Evolutionary conservation across 2,113 vertebrate genomes (phyloP), one percentile per base, ranked within the genome.

Genomic region (Malurus cyaneus): DNA sequence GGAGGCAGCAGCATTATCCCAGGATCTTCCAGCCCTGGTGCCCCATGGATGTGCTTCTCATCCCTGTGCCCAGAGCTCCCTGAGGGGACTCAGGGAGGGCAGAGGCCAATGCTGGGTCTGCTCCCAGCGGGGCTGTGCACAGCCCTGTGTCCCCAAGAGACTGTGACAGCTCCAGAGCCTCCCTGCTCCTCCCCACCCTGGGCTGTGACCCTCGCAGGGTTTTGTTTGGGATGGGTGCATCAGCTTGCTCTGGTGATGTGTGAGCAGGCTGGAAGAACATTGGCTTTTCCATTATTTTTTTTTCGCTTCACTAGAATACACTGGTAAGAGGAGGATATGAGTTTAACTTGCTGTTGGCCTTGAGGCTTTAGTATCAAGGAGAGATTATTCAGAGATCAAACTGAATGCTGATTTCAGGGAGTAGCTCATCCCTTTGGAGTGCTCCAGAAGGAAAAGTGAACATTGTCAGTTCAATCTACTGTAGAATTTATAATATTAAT

Each of bases 401-500:
- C 95, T 74, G 91, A 81, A 96, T 96, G 97, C 96, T 97, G 96
- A 97, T 97, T 96, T 8, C 53, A 97, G 91, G 93, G 92, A 97
- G 96, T 96, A 96, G 86, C 88, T 93, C 92, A 97, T 96, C 97
- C 93, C 95, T 97, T 94, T 89, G 95, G 95, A 97, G 93, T 91
- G 80, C 93, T 97, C 95, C 88, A 96, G 87, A 93, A 96, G 92
- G 83, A 83, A 95, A 93, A 96, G 95, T 90, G 94, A 97, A 97
- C 87, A 95, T 82, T 97, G 97, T 97, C 97, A 94, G 96, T 95
- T 97, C 98, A 97, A 94, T 98, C 96, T 97, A 95, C 94, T 92
- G 97, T 97, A 92, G 97, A 98, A 97, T 96, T 95, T 97, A 93
- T 96, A 94, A 95, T 97, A 97, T 97, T 98, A 98, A 98, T 97